Evolutionary conservation across 2,797 vertebrate genomes (phyloP), one percentile per base, ranked within the genome.

Genomic region (Hylomyscus alleni): DNA sequence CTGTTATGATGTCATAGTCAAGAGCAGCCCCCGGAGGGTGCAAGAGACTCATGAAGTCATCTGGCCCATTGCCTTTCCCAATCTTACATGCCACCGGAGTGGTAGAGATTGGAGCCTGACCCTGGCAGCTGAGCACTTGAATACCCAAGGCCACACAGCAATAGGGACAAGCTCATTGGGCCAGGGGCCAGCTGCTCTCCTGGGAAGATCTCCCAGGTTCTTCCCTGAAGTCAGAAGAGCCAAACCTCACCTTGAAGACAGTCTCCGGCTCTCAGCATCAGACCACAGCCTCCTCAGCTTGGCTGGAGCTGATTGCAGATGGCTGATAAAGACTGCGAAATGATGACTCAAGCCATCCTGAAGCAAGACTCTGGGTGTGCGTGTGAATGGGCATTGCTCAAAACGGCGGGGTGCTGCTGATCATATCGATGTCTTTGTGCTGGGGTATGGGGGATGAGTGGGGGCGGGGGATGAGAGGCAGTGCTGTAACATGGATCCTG

Each of bases 341-440:
- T 85, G 94, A 97, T 98, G 97, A 98, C 76, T 97, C 97, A 98
- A 76, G 47, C 47, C 54, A 54, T 54, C 52, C 86, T 98, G 97
- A 91, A 95, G 96, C 90, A 98, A 97, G 96, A 94, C 89, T 90
- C 96, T 94, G 98, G 97, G 98, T 96, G 97, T 98, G 98, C 52
- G 85, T 97, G 96, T 97, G 96, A 98, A 97, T 93, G 94, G 60
- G 95, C 80, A 91, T 90, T 52, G 91, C 93, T 97, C 94, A 87
- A 75, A 96, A 94, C 87, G 90, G 34, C n/a, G 72, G 95, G 92
- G 72, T 95, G 91, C 94, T 95, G 26, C 73, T 94, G 95, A 97
- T 97, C 56, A 20, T 96, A 98, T 97, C 97, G 92, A 58, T 86
- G 78, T 80, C 58, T 84, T 54, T 31, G 84, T 91, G 72, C 56